These are phyloP conservation scores for Nicator chloris DNA, from an alignment of 2,113 vertebrate genomes.

Conservation along the genomic window DNA sequence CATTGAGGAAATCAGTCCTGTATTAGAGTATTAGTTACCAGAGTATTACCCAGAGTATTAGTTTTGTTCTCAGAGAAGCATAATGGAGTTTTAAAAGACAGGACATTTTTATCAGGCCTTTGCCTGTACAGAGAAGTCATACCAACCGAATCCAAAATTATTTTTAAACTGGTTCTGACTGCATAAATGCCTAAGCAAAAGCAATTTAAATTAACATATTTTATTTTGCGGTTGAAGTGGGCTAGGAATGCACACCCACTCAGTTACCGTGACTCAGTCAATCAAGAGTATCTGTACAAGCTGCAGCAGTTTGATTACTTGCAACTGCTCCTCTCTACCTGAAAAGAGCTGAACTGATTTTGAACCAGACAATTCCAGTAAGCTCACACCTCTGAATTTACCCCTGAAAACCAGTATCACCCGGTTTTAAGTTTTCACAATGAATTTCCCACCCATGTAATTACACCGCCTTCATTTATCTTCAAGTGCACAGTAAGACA, in stretches of 20 bases:
- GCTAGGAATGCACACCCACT: slow-evolving; percentile 45
- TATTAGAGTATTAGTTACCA: no score
- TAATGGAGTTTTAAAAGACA: neutral
- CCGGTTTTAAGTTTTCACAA: neutral
- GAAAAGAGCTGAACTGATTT: neutral
- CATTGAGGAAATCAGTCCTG: neutral
- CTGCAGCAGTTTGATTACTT: slow-evolving; percentile 26
- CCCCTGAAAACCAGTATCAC: neutral
- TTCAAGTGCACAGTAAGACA: neutral
- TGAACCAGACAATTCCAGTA: neutral
- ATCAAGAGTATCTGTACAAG: slow-evolving; percentile 25
- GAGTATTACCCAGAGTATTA: neutral
- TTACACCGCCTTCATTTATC: neutral
- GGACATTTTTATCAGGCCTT: neutral
- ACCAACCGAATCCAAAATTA: neutral
- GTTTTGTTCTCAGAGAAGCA: neutral
- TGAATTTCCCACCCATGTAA: neutral
- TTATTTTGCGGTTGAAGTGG: slow-evolving; percentile 55
- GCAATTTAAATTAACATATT: slow-evolving; percentile 50
- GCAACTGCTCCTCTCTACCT: slow-evolving; percentile 9
- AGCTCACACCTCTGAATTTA: neutral
- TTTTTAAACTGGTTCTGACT: slow-evolving; percentile 41
- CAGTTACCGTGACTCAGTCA: slow-evolving; percentile 36
- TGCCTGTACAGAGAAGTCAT: neutral
- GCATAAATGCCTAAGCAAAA: slow-evolving; percentile 38